Evolutionary conservation across 2,888 invertebrate genomes (phyloP), one percentile per base, ranked within the genome.

Genomic region (Malacosoma neustria): DNA sequence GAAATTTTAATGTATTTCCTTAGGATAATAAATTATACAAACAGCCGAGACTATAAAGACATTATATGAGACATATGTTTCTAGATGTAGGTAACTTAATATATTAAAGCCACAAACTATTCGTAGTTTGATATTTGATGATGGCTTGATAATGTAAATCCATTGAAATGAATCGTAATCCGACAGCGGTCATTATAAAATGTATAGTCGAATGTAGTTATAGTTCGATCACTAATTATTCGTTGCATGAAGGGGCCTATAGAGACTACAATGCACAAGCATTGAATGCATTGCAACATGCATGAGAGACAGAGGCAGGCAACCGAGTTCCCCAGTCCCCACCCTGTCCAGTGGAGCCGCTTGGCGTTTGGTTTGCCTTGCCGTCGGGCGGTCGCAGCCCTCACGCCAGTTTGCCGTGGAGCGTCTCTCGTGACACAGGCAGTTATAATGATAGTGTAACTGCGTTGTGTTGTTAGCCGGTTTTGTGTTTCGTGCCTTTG

Each of bases 401-500:
- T 67, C 66, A 57, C 64, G 80, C 76, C 79, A 84, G 81, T 81
- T 62, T 61, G 80, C 67, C 75, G 74, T 71, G 61, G 80, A 69
- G 82, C 82, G 82, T 81, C 76, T 72, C 72, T 75, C 72, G 73
- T 68, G 76, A 65, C 81, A 80, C 80, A 72, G 61, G 73, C 75
- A 72, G 59, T 60, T 61, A 55, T 50, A 57, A 71, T 70, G 64
- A 58, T 53, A 56, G 57, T 57, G 52, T 22, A 22, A 58, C 52
- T 60, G 54, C 61, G 51, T 58, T 54, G 54, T 46, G 57, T 60
- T 56, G 47, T 54, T 51, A 53, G 63, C 62, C 61, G 65, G 65
- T 63, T 51, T 50, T 38, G 51, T 49, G 54, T 57, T 66, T 73
- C 68, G 76, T 60, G 72, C 45, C 66, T 72, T 77, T 75, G 72